Evolutionary conservation across 2,797 vertebrate species (phyloP).

Genomic region (Phrynocephalus forsythii): DNA sequence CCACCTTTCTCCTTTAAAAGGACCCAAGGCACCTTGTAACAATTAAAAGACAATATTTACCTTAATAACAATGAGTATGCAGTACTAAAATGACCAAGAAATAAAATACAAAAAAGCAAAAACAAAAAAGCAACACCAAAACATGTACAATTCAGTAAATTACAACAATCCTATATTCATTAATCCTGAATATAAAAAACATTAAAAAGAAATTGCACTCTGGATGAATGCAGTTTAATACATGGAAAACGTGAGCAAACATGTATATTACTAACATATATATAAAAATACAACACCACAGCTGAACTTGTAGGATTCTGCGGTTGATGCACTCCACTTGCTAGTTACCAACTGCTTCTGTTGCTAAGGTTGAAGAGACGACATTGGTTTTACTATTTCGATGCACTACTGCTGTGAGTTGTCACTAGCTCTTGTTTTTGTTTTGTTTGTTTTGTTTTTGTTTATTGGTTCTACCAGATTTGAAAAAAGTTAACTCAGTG

Average conservation of each 20-base stretch:
- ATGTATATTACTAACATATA: neutral
- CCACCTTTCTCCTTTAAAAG: too few species aligned
- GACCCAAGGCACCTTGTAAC: too few species aligned
- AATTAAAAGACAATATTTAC: too few species aligned
- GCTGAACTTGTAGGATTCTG: neutral
- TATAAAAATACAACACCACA: neutral
- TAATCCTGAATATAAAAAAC: conserved; percentile 65
- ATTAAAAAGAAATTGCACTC: conserved; percentile 63
- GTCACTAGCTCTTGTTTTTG: neutral
- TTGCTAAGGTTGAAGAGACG: neutral
- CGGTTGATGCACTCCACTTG: neutral
- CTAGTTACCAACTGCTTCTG: neutral
- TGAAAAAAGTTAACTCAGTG: neutral
- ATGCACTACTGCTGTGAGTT: neutral
- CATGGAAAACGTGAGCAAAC: neutral
- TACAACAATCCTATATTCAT: conserved; percentile 60
- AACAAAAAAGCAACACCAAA: too few species aligned
- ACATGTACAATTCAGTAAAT: conserved; percentile 52
- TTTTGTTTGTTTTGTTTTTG: neutral
- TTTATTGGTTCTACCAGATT: conserved; percentile 6
- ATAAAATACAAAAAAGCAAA: too few species aligned
- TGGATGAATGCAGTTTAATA: conserved; percentile 7
- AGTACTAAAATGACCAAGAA: too few species aligned
- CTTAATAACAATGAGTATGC: too few species aligned
- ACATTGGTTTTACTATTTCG: neutral